Conservation (phyloP, 2,797 vertebrate genomes). For the Holocentrus rufus region DNA sequence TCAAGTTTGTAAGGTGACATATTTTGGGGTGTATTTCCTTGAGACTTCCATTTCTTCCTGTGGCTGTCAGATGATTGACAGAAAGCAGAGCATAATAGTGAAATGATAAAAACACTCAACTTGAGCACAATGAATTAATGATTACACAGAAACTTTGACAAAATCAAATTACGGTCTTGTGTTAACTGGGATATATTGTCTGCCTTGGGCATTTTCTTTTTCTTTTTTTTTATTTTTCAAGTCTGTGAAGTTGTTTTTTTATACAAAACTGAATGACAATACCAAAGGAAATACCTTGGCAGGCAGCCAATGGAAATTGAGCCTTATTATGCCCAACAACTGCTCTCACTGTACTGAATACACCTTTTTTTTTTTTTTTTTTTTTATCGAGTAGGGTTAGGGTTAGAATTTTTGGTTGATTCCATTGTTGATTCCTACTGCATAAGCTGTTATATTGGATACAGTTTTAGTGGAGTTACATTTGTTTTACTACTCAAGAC, state of each 20-base stretch:
- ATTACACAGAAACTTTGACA: conserved; percentile 39
- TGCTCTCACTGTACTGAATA: conserved; percentile 16
- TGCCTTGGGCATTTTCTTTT: conserved; percentile 48
- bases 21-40: conserved; percentile 40
- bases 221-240: conserved; percentile 44
- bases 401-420: no score
- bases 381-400: no score
- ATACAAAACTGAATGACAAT: conserved; percentile 43
- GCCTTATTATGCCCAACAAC: conserved; percentile 42
- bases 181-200: conserved; percentile 63
- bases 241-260: conserved; percentile 57
- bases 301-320: not conserved
- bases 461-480: no score
- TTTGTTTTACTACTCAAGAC: no score
- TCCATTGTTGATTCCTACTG: no score
- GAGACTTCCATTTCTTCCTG: conserved; percentile 26
- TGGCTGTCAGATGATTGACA: conserved; percentile 52
- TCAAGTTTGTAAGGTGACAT: conserved; percentile 35
- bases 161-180: conserved; percentile 57
- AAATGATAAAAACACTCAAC: conserved; percentile 38
- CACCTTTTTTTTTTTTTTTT: not conserved
- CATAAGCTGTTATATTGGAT: no score
- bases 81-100: conserved; percentile 42
- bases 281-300: conserved; percentile 4
- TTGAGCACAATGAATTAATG: conserved; percentile 45